A percentile compares a stretch with the other conserved stretches of the same genome.
Evolutionary conservation across 2,113 vertebrate genomes (phyloP).

Genomic region (Oreocharis arfaki): DNA sequence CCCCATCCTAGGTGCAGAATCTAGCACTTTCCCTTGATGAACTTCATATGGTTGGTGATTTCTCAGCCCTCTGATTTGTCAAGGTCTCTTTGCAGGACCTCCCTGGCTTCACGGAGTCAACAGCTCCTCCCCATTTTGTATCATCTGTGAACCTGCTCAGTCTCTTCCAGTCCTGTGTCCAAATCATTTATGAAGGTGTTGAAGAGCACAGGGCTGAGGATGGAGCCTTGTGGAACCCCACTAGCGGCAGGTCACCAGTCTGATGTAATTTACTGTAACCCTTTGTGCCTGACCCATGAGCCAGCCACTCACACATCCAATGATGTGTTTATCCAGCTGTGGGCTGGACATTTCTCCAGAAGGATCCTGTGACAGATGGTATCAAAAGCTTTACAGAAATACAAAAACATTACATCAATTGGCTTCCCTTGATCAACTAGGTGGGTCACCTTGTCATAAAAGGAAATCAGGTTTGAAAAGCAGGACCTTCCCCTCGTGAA

Average conservation of each 20-base stretch:
- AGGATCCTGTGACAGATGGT: background rate
- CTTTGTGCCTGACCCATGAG: background rate
- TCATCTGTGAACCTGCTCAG: background rate
- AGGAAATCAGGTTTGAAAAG: background rate
- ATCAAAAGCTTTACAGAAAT: background rate
- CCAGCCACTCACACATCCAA: background rate
- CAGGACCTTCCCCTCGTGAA: background rate
- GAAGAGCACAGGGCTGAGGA: background rate
- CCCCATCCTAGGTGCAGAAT: background rate
- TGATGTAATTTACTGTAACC: background rate
- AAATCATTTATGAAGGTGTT: fast-evolving
- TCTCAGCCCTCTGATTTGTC: background rate
- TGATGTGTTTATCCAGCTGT: background rate
- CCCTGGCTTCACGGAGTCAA: background rate
- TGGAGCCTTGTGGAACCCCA: background rate
- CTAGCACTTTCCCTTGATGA: background rate
- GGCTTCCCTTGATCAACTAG: background rate
- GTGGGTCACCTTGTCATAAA: background rate
- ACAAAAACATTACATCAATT: background rate
- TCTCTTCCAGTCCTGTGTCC: background rate
- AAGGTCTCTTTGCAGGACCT: background rate
- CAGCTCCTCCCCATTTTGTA: background rate
- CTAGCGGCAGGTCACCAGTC: background rate
- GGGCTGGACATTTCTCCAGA: background rate
- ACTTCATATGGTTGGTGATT: background rate